Evolutionary conservation across 2,888 invertebrate species (phyloP), one percentile per base, ranked within the genome.

Genomic region (Lagria hirta): DNA sequence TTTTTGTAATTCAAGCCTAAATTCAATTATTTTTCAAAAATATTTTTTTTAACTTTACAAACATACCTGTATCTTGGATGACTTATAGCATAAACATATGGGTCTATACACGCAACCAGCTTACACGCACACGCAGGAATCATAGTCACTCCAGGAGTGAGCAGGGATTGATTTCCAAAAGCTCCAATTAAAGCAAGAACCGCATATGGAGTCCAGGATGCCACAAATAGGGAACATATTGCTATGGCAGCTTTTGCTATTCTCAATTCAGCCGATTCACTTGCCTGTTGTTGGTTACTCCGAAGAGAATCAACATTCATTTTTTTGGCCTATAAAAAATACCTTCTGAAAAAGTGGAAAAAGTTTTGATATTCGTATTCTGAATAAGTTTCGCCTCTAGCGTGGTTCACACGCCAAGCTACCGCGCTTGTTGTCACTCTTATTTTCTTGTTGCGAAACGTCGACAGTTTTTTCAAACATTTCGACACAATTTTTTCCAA

Each of bases 141-240:
- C 90, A 91, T 91, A 0, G 89, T 87, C 1, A 84, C 82, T 58
- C 81, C 83, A 0, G 88, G 88, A 1, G 88, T 87, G 3, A 88
- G 71, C 1, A 88, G 68, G 33, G 77, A 74, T 64, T 81, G 80
- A 68, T 90, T 82, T 11, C 91, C 91, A 62, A 87, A 90, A 2
- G 87, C 86, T 2, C 89, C 90, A 53, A 86, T 88, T 41, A 91
- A 74, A 1, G 93, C 83, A 60, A 83, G 81, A 1, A 88, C 81
- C 1, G 88, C 92, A 63, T 94, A 94, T 0, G 94, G 94, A 2
- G 89, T 89, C 93, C 94, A 94, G 0, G 92, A 87, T 2, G 87
- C 81, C 11, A 93, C 82, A 68, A 84, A 91, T 2, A 91, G 72
- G 69, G 88, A 92, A 61, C 91, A 87, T 23, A 91, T 84, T 0